Evolutionary conservation across 2,113 vertebrate species (phyloP), one percentile per base, ranked within the genome.

Genomic region (Gadus chalcogrammus): DNA sequence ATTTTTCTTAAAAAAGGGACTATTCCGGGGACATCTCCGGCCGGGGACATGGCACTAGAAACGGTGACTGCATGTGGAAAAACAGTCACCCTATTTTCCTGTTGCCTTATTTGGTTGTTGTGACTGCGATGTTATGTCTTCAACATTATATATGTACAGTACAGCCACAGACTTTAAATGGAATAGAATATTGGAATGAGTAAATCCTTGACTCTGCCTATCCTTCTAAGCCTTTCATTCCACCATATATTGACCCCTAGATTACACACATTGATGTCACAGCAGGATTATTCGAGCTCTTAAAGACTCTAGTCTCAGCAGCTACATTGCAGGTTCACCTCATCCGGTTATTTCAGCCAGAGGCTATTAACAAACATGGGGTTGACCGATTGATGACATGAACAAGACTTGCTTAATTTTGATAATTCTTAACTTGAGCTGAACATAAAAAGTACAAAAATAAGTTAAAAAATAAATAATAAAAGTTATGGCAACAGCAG

Each of bases 191-290:
- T 28, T 65, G 59, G 62, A 20, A 75, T 48, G 67, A 22, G 62
- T 59, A 77, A 77, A 65, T 48, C 62, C 62, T 72, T 66, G 5
- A 69, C 65, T 65, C 24, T 2, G 7, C 72, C 24, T 72, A 13
- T 64, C 53, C 20, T 22, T 15, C n/a, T 84, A 87, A 84, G 72
- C 77, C 78, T 75, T 55, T 70, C 15, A 64, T 75, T 61, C 61
- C 70, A 71, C 27, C 75, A 67, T 66, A 74, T 66, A 77, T 38
- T 35, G 28, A 61, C 69, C 59, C 58, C 52, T 22, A 75, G 79
- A 84, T 87, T 82, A 80, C 82, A 79, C 27, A 52, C 28, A 42
- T 53, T 58, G 61, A 59, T 65, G 64, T 72, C 63, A 74, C 63
- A 66, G 61, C 61, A 64, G 79, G 76, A 82, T 83, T 79, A 83